A percentile compares a stretch with the other conserved stretches of the same genome.
Evolutionary conservation across 1,140 invertebrate genomes (phyloP).

Genomic region (Tribolium castaneum): DNA sequence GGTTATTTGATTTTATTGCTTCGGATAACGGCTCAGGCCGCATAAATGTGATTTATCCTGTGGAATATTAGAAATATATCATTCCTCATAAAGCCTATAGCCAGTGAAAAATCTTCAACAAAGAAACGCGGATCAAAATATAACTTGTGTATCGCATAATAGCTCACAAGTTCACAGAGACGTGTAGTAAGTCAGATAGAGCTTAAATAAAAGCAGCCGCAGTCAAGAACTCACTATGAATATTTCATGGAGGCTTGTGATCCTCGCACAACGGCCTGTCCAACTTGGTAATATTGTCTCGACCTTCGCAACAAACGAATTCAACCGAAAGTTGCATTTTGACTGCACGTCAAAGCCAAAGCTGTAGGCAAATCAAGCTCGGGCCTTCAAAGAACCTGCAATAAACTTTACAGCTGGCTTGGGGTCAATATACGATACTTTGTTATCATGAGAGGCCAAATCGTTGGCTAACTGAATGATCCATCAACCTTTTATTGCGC

Average conservation of each 20-base stretch:
- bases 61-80: conserved; percentile 31
- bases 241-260: conserved; percentile 47
- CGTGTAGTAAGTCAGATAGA: conserved; percentile 22
- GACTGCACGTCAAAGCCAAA: background rate
- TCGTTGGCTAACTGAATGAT: background rate
- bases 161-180: conserved; percentile 33
- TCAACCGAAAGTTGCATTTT: background rate
- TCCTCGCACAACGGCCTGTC: conserved; percentile 41
- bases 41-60: conserved; percentile 31
- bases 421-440: background rate
- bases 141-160: conserved; percentile 27
- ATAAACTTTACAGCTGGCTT: background rate
- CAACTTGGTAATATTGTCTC: conserved; percentile 38
- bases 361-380: background rate
- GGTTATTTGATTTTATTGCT: conserved; percentile 34
- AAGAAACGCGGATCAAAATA: conserved; percentile 26
- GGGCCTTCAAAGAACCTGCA: background rate
- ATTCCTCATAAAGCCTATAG: conserved; percentile 23
- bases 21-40: conserved; percentile 5
- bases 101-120: conserved; percentile 19
- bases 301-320: background rate
- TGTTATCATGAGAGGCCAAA: background rate
- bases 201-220: conserved; percentile 24
- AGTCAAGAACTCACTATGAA: conserved; percentile 43
- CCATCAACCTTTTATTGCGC: background rate